Evolutionary conservation across 2,113 vertebrate genomes (phyloP).

Genomic region (Paratilapia polleni): DNA sequence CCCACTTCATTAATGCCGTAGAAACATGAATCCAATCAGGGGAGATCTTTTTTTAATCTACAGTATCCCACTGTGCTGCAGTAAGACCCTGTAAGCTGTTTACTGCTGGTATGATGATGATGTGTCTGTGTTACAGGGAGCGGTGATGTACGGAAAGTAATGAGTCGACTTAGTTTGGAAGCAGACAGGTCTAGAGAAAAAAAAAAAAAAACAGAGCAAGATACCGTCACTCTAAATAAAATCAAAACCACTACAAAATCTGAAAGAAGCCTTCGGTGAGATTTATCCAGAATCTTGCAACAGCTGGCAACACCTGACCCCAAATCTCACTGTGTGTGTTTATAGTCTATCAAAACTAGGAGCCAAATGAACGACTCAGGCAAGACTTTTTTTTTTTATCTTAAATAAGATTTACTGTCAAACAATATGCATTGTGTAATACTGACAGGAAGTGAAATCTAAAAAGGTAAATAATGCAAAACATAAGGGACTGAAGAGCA

Average conservation of each 20-base stretch:
- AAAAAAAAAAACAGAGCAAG: neutral
- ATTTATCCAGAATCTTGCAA: neutral
- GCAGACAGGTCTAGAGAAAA: neutral
- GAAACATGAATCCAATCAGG: constrained; percentile 32
- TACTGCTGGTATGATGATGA: constrained; percentile 6
- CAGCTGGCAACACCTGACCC: neutral
- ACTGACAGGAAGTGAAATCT: neutral
- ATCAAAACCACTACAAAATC: neutral
- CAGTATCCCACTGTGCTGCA: constrained; percentile 14
- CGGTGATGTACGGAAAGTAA: neutral
- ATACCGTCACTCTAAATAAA: neutral
- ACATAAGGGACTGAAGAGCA: neutral
- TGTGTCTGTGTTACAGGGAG: neutral
- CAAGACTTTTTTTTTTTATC: neutral
- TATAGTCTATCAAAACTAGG: neutral
- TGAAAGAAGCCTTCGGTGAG: neutral
- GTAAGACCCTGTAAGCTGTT: constrained; percentile 27
- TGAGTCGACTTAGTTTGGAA: neutral
- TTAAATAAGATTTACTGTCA: neutral
- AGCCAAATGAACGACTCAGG: neutral
- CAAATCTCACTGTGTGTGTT: neutral
- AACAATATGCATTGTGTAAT: neutral
- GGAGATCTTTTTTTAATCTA: constrained; percentile 10
- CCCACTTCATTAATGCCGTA: neutral
- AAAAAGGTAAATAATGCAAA: neutral